These are phyloP conservation scores for Prunella fulvescens DNA, from an alignment of 2,113 vertebrate species.

Conservation along the genomic window DNA sequence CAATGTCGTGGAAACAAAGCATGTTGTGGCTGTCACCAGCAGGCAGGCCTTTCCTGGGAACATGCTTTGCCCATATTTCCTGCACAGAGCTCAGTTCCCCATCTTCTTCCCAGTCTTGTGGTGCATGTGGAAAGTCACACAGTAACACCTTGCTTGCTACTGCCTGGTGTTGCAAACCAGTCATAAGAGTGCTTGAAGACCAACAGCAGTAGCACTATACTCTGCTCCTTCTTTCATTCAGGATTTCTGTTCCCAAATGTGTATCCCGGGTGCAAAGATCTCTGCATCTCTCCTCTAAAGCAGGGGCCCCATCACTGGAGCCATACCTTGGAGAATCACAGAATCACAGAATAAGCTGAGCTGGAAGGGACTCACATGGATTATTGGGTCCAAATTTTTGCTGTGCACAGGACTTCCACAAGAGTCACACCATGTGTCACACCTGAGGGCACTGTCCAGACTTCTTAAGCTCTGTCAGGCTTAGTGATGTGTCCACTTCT, in stretches of 20 bases:
- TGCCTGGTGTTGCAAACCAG: not conserved
- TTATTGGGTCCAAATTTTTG: not conserved
- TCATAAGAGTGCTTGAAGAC: not conserved
- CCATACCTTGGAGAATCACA: not conserved
- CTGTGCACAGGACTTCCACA: not conserved
- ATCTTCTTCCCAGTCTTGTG: not conserved
- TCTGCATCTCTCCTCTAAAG: not conserved
- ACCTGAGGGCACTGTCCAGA: not conserved
- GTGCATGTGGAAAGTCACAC: fast-evolving
- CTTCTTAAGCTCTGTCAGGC: not conserved
- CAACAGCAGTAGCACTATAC: not conserved
- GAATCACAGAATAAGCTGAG: not conserved
- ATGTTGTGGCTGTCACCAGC: not conserved
- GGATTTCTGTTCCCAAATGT: not conserved
- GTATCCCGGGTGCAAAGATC: not conserved
- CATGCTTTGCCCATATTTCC: not conserved
- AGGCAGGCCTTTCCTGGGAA: not conserved
- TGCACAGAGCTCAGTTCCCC: not conserved
- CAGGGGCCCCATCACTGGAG: fast-evolving
- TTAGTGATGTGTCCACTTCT: not conserved
- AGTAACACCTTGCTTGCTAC: not conserved
- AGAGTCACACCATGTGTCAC: no score
- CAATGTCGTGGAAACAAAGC: not conserved
- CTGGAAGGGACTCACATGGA: not conserved
- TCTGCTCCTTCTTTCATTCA: not conserved